Conservation (phyloP, 2,888 invertebrate species). For the Diarsia rubi region DNA sequence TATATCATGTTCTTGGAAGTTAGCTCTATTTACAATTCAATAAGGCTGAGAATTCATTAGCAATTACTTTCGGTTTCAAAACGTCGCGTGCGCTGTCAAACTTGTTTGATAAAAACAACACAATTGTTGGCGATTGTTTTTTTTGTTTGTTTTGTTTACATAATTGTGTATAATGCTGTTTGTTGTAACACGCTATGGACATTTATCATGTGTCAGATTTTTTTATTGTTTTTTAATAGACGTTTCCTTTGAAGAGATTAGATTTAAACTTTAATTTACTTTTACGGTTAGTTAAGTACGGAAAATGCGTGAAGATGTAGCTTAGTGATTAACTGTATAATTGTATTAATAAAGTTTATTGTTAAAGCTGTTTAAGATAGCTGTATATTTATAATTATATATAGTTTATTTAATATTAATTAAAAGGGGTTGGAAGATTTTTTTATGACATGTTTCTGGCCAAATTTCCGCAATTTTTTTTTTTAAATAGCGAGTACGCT, state of each 20-base stretch:
- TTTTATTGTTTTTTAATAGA: neutral
- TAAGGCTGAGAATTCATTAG: constrained; percentile 57
- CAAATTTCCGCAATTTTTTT: no score
- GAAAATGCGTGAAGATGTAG: constrained; percentile 7
- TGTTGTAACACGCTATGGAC: constrained; percentile 52
- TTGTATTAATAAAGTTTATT: neutral
- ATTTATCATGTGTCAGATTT: constrained; percentile 24
- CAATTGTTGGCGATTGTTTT: constrained; percentile 39
- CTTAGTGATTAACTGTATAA: neutral
- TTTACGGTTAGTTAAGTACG: neutral
- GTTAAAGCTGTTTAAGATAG: neutral
- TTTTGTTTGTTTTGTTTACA: constrained; percentile 60
- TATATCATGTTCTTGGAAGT: constrained; percentile 56
- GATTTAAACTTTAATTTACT: constrained; percentile 15
- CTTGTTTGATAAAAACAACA: constrained; percentile 53
- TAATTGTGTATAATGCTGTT: constrained; percentile 62
- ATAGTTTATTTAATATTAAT: no score
- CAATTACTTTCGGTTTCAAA: constrained; percentile 64
- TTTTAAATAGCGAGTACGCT: no score
- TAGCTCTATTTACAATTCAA: constrained; percentile 52
- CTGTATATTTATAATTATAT: neutral
- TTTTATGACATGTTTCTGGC: no score
- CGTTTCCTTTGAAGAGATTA: constrained; percentile 29
- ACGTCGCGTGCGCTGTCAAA: constrained; percentile 63
- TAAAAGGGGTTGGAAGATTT: no score